Conservation (phyloP, 2,888 invertebrate genomes). For the Bembecia ichneumoniformis region DNA sequence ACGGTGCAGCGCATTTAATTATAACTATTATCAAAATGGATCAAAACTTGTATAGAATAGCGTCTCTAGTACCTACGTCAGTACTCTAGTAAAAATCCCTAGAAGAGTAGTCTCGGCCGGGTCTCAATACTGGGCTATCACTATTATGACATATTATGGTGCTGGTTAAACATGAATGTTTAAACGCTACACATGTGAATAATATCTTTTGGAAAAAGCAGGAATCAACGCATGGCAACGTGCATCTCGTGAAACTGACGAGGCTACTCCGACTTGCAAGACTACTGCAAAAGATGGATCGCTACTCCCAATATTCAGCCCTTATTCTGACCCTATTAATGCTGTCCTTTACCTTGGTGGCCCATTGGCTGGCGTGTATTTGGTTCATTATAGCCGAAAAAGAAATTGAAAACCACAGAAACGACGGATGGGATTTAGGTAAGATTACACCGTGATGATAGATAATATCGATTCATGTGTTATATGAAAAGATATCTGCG, state of each 20-base stretch:
- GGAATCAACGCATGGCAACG: slow-evolving; percentile 82
- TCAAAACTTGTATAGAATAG: too few relatives aligned
- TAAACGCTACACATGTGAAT: too few relatives aligned
- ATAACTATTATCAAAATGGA: too few relatives aligned
- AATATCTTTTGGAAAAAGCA: slow-evolving; percentile 23
- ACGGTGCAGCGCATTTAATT: too few relatives aligned
- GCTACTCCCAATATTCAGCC: slow-evolving; percentile 96
- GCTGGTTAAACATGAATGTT: too few relatives aligned
- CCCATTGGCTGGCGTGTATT: slow-evolving; percentile 97
- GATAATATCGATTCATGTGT: too few relatives aligned
- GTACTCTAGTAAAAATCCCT: too few relatives aligned
- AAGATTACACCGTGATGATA: slow-evolving; percentile 22
- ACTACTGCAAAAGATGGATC: slow-evolving; percentile 94
- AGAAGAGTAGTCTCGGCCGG: too few relatives aligned
- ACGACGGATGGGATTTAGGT: slow-evolving; percentile 88
- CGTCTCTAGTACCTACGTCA: too few relatives aligned
- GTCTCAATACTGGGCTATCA: too few relatives aligned
- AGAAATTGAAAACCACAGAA: slow-evolving; percentile 83
- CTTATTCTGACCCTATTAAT: slow-evolving; percentile 94
- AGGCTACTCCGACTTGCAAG: slow-evolving; percentile 90
- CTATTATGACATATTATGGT: too few relatives aligned
- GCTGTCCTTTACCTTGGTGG: slow-evolving; percentile 93
- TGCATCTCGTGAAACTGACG: slow-evolving; percentile 94
- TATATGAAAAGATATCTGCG: too few relatives aligned
- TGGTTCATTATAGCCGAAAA: slow-evolving; percentile 97